Evolutionary conservation across 2,888 invertebrate species (phyloP).

Genomic region (Tetropium fuscum): DNA sequence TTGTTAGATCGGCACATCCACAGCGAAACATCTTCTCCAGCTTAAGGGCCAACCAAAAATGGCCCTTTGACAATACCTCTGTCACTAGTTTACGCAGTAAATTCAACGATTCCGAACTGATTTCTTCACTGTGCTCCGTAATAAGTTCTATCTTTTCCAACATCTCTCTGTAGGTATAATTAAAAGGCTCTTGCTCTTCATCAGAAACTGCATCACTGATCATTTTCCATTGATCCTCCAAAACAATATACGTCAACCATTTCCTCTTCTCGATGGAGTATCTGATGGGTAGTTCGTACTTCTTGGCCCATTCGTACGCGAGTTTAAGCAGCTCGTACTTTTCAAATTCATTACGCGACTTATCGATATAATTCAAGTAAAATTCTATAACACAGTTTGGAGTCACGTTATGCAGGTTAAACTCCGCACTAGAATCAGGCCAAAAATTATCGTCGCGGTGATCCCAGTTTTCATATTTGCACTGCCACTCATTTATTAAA

Average conservation of each 20-base stretch:
- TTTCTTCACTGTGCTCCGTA: slow-evolving; percentile 30
- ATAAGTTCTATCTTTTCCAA: slow-evolving; percentile 41
- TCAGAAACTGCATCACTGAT: slow-evolving; percentile 24
- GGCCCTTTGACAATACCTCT: slow-evolving; percentile 69
- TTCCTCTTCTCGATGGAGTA: slow-evolving; percentile 58
- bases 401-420: slow-evolving; percentile 71
- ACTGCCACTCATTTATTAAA: slow-evolving; percentile 70
- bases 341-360: slow-evolving; percentile 63
- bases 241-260: slow-evolving; percentile 55
- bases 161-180: slow-evolving; percentile 46
- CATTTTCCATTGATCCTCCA: slow-evolving; percentile 47
- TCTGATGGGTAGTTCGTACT: slow-evolving; percentile 50
- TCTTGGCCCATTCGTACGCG: slow-evolving; percentile 59
- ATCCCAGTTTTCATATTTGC: slow-evolving; percentile 67
- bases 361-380: slow-evolving; percentile 70
- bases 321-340: slow-evolving; percentile 68
- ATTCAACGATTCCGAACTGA: slow-evolving; percentile 62
- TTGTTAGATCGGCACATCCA: slow-evolving; percentile 69
- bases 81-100: slow-evolving; percentile 68
- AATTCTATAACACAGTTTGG: slow-evolving; percentile 75
- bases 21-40: slow-evolving; percentile 69
- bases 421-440: slow-evolving; percentile 73
- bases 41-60: slow-evolving; percentile 73
- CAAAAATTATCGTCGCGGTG: slow-evolving; percentile 69
- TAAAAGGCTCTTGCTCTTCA: slow-evolving; percentile 1